Evolutionary conservation across 1,140 invertebrate species (phyloP).

Genomic region (Pachypeltis micranthus): DNA sequence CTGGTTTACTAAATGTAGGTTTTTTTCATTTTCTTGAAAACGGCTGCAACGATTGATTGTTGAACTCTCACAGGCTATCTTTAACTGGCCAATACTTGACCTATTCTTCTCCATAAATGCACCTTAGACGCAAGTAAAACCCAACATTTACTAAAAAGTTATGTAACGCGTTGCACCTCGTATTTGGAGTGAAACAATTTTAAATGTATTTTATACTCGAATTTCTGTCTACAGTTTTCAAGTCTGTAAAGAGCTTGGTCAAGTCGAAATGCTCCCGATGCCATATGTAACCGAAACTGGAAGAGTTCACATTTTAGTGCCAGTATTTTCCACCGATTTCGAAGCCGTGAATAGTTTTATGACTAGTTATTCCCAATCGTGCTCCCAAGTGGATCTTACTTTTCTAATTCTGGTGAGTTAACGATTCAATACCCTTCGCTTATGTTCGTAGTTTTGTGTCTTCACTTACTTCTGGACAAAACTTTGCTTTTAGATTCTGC

Average conservation of each 20-base stretch:
- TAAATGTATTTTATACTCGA: no score
- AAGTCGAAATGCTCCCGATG: slow-evolving; percentile 71
- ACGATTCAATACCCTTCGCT: neutral
- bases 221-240: slow-evolving; percentile 40
- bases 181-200: no score
- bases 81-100: no score
- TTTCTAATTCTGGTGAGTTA: slow-evolving; percentile 53
- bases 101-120: no score
- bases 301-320: slow-evolving; percentile 61
- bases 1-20: no score
- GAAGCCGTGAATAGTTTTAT: slow-evolving; percentile 49
- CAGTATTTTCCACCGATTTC: slow-evolving; percentile 42
- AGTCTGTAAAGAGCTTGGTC: slow-evolving; percentile 64
- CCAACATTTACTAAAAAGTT: no score
- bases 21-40: no score
- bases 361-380: slow-evolving; percentile 51
- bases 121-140: no score
- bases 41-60: no score
- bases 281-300: slow-evolving; percentile 86
- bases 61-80: no score
- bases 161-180: no score
- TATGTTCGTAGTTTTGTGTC: no score
- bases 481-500: slow-evolving; percentile 39
- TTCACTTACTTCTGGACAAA: neutral
- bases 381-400: slow-evolving; percentile 65